Evolutionary conservation across 23 tunicate species (phyloP).

Genomic region (Clavelina lepadiformis): DNA sequence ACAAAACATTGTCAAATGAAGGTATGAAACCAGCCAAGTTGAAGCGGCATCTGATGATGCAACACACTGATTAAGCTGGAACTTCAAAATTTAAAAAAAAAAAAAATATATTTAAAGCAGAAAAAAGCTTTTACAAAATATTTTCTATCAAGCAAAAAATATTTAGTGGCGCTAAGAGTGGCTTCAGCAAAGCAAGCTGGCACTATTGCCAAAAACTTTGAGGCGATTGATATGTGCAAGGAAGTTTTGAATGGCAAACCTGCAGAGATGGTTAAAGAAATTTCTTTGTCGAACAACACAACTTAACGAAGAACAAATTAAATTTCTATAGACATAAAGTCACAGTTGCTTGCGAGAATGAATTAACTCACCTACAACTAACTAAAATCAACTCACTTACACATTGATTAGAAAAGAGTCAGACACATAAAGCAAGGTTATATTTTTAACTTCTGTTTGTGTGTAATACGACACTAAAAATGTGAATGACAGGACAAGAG

Average conservation of each 20-base stretch:
- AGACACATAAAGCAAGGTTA: too few species aligned
- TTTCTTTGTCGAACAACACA: constrained; percentile 1
- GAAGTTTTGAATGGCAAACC: not conserved
- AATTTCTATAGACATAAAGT: not conserved
- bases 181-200: not conserved
- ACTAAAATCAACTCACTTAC: too few species aligned
- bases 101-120: not conserved
- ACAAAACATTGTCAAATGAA: constrained; percentile 3
- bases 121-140: not conserved
- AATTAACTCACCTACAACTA: too few species aligned
- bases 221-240: not conserved
- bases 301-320: not conserved
- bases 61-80: not conserved
- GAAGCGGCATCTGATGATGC: not conserved
- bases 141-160: not conserved
- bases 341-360: not conserved
- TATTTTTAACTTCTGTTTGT: too few species aligned
- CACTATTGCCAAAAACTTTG: not conserved
- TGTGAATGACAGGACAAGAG: too few species aligned
- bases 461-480: too few species aligned
- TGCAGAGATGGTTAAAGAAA: not conserved
- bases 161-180: constrained; percentile 2
- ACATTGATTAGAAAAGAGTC: too few species aligned
- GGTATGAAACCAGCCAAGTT: not conserved
- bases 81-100: not conserved